Evolutionary conservation across 2,888 invertebrate species (phyloP), one percentile per base, ranked within the genome.

Genomic region (Myopa tessellatipennis): DNA sequence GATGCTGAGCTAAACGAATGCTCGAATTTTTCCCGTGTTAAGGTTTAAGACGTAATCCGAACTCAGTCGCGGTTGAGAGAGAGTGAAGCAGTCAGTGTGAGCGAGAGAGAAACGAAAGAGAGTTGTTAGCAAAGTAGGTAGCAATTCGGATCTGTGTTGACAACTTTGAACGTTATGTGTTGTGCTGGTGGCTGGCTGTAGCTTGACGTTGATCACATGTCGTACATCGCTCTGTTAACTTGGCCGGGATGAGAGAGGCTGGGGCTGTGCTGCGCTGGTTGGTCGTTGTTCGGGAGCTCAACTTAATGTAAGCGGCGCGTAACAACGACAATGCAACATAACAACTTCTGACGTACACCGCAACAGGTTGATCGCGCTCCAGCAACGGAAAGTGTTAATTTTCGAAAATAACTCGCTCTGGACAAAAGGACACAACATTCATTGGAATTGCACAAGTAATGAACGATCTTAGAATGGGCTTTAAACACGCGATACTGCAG

Each of bases 401-500:
- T 60, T 14, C 12, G 61, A 6, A 45, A 73, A 61, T 55, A 40
- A 14, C 69, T 18, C 26, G 50, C 10, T 4, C 52, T 26, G 52
- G 6, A 5, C 36, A 52, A 50, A 70, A 55, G 38, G 36, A 68
- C 76, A 75, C 78, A 63, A 65, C 70, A 52, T 77, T 55, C 12
- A 7, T 71, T 18, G 12, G 16, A 38, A 60, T 65, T 67, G 5
- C 0, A 77, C 69, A 67, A 77, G 82, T 79, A 81, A 88, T 88
- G 89, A 85, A 83, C 81, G 85, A 86, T 80, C 79, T 84, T 76
- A 85, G 81, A 81, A 88, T 89, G 88, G 89, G 89, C 67, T 87
- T 87, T 73, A 89, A 89, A 79, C 87, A 88, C 78, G 86, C 87
- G 63, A 85, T 89, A 79, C 82, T 89, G 76, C 88, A 89, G 81